A percentile compares a stretch with the other conserved stretches of the same genome.
Evolutionary conservation across 2,797 vertebrate species (phyloP).

Genomic region (Phaenicophaeus curvirostris): DNA sequence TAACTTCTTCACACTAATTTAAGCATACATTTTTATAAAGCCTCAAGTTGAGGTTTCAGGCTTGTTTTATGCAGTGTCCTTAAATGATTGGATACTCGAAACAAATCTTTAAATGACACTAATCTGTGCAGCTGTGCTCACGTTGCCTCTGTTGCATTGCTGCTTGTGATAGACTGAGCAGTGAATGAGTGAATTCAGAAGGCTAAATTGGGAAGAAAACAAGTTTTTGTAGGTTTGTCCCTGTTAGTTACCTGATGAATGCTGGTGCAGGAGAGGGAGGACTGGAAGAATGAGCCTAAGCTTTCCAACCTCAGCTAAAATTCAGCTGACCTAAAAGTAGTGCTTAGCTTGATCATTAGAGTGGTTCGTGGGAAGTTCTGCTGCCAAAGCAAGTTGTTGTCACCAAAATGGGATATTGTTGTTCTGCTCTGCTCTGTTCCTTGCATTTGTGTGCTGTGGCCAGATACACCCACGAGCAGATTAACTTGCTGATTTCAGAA

Average conservation of each 20-base stretch:
- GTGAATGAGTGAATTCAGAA: not conserved
- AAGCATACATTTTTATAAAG: constrained; percentile 7
- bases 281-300: not conserved
- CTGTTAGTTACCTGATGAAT: not conserved
- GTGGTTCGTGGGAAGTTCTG: not conserved
- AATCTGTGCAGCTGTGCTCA: not conserved
- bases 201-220: not conserved
- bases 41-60: not conserved
- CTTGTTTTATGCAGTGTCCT: not conserved
- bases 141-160: not conserved
- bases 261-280: not conserved
- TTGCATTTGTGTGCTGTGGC: not conserved
- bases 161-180: not conserved
- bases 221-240: not conserved
- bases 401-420: not conserved
- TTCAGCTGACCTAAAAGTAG: not conserved
- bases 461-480: not conserved
- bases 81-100: not conserved
- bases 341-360: not conserved
- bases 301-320: not conserved
- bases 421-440: not conserved
- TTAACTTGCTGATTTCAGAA: not conserved
- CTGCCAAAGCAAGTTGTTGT: not conserved
- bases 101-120: not conserved
- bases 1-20: not conserved